phyloP scores from a whole-genome alignment of 1,140 invertebrate species.

The Acyrthosiphon pisum region DNA sequence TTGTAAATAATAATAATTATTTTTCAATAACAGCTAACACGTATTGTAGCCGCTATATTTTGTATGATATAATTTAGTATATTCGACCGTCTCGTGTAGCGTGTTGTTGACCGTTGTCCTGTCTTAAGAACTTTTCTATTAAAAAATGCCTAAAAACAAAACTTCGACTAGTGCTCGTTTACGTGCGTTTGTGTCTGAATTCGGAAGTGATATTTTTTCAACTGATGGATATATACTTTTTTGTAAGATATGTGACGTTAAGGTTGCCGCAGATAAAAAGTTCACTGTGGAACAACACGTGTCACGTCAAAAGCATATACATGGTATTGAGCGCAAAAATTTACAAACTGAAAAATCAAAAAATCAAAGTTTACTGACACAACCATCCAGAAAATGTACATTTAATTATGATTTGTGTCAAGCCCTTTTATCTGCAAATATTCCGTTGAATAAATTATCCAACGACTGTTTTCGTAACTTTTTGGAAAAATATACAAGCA shows the following conservation, averaged over 20 bases:
- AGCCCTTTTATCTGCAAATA: neutral
- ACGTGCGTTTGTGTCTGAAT: neutral
- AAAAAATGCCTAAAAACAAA: constrained; percentile 65
- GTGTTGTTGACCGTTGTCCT: neutral
- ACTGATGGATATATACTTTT: neutral
- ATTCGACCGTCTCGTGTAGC: neutral
- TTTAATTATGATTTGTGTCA: constrained; percentile 25
- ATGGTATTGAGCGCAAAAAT: neutral
- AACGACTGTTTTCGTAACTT: neutral
- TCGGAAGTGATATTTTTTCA: constrained; percentile 16
- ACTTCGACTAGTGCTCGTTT: neutral
- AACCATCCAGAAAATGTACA: constrained; percentile 64
- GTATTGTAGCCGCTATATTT: neutral
- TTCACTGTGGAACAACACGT: neutral
- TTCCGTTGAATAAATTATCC: constrained; percentile 26
- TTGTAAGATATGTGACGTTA: constrained; percentile 5
- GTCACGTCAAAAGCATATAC: neutral
- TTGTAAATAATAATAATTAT: constrained; percentile 18
- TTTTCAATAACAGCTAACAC: neutral
- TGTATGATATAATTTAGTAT: constrained; percentile 13
- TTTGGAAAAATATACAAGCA: constrained; percentile 75
- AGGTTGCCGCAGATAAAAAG: neutral
- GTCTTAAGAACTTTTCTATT: neutral
- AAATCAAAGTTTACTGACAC: constrained; percentile 64
- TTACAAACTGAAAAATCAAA: neutral